Conservation (phyloP, 2,113 vertebrate species). For the Pterocles orientalis region DNA sequence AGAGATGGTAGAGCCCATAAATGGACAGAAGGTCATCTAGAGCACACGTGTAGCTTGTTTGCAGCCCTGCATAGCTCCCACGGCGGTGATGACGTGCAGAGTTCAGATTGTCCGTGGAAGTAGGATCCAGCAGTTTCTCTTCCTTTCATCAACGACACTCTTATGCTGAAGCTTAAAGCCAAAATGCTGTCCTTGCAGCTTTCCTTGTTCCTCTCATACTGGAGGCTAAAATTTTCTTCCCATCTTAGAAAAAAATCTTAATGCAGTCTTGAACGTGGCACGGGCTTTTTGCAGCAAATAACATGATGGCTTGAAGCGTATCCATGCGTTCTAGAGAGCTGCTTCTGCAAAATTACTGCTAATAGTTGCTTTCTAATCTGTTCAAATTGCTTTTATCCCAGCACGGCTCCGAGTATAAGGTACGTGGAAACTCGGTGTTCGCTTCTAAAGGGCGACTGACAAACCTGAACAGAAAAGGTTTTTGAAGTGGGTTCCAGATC, state of each 20-base stretch:
- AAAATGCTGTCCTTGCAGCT: background rate
- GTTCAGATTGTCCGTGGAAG: background rate
- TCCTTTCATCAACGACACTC: background rate
- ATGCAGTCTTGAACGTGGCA: background rate
- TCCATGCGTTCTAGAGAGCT: background rate
- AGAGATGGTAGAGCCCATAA: background rate
- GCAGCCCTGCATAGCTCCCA: background rate
- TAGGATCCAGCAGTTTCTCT: background rate
- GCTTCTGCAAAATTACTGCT: background rate
- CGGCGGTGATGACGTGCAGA: background rate
- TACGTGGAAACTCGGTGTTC: background rate
- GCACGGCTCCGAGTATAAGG: background rate
- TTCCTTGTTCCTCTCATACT: background rate
- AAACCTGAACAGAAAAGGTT: background rate
- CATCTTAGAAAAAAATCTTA: background rate
- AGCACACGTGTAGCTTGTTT: background rate
- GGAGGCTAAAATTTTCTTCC: background rate
- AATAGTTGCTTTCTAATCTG: background rate
- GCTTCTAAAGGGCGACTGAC: background rate
- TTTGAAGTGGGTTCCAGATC: background rate
- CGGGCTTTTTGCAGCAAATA: background rate
- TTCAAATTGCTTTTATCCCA: background rate
- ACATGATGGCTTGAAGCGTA: background rate
- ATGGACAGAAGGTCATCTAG: background rate
- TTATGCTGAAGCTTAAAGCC: background rate